Conservation (phyloP, 2,113 vertebrate genomes). For the Calyptomena viridis region DNA sequence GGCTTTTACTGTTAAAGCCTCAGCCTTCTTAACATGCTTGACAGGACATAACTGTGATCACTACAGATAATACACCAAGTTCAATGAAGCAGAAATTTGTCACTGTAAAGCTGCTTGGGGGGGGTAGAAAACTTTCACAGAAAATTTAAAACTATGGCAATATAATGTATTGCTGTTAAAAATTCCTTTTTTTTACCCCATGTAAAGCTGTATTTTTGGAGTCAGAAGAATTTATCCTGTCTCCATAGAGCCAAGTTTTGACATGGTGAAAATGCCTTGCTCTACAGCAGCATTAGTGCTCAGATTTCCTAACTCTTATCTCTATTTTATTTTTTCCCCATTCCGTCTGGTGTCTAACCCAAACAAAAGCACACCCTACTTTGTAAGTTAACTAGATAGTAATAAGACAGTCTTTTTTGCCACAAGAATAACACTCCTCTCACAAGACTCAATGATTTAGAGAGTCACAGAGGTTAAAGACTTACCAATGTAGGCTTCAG, state of each 20-base stretch:
- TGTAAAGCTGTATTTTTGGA: background rate
- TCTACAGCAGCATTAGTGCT: background rate
- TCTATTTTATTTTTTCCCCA: background rate
- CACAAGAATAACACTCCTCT: background rate
- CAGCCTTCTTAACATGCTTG: background rate
- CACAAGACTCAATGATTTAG: background rate
- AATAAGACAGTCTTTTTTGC: background rate
- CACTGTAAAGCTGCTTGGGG: background rate
- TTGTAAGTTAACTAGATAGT: background rate
- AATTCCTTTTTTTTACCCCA: background rate
- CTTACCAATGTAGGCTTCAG: constrained; percentile 95
- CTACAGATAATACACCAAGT: background rate
- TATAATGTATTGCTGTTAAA: background rate
- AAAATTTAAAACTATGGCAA: background rate
- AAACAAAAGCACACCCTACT: background rate
- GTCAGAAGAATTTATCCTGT: background rate
- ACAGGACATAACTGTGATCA: background rate
- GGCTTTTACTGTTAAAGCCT: background rate
- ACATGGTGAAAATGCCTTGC: background rate
- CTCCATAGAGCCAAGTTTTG: background rate
- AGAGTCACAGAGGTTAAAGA: background rate
- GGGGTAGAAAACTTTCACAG: background rate
- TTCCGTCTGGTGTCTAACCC: background rate
- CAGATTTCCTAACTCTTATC: background rate
- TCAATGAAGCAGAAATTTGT: background rate